Evolutionary conservation across 2,113 vertebrate species (phyloP).

Genomic region (Diphyllodes magnificus): DNA sequence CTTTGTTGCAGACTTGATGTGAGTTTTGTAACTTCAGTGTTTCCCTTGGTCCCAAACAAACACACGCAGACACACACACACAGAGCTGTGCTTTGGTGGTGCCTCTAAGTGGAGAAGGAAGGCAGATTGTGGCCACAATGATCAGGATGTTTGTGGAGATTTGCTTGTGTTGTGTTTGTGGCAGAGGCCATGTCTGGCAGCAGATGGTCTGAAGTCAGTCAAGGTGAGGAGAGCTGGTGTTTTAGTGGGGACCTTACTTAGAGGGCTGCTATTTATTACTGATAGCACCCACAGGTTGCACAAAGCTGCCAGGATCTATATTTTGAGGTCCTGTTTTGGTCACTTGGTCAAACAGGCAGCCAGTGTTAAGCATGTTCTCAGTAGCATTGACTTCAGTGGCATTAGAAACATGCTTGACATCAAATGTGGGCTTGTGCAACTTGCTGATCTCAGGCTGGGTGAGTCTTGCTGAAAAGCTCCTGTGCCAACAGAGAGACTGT

Average conservation of each 20-base stretch:
- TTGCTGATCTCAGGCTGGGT: neutral
- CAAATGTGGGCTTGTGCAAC: neutral
- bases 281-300: neutral
- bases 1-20: neutral
- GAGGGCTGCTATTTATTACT: neutral
- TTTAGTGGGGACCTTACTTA: neutral
- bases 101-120: neutral
- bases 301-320: neutral
- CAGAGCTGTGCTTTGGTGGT: neutral
- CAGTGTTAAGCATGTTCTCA: neutral
- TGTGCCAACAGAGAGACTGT: neutral
- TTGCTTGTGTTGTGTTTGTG: neutral
- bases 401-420: neutral
- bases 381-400: neutral
- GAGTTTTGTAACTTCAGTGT: neutral
- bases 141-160: neutral
- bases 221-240: neutral
- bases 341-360: neutral
- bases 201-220: neutral
- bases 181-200: neutral
- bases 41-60: neutral
- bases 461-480: neutral
- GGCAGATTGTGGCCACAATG: neutral
- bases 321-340: neutral
- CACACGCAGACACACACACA: too few relatives aligned